These are phyloP conservation scores for Myotis pilosus DNA, from an alignment of 2,797 vertebrate genomes.

Conservation along the genomic window DNA sequence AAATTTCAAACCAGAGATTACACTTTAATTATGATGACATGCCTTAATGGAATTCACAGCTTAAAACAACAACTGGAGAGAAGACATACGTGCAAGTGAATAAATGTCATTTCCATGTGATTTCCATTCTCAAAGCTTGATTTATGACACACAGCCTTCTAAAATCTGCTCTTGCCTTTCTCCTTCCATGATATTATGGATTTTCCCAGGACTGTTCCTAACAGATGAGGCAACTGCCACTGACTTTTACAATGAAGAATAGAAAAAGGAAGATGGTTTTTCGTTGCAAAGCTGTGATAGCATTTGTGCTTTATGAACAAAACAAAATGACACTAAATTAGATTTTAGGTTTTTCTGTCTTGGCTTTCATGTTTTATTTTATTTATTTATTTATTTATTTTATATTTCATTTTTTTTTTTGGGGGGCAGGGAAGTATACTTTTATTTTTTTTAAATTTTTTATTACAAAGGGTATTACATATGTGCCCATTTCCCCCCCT, in stretches of 20 bases:
- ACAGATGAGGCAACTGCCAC: neutral
- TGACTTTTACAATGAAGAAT: slow-evolving; percentile 23
- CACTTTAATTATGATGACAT: slow-evolving; percentile 36
- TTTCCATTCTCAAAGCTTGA: slow-evolving; percentile 8
- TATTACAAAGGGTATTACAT: too few species aligned
- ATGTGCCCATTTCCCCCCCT: too few species aligned
- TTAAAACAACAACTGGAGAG: neutral
- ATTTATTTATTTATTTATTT: too few species aligned
- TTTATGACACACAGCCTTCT: slow-evolving; percentile 16
- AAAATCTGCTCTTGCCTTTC: slow-evolving; percentile 42
- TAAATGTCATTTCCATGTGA: neutral
- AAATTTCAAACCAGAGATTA: slow-evolving; percentile 47
- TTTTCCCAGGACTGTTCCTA: neutral
- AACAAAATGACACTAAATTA: slow-evolving; percentile 17
- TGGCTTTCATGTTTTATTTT: neutral
- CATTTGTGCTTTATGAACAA: neutral
- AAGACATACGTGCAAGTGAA: neutral
- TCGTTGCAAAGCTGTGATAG: neutral
- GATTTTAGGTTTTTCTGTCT: neutral
- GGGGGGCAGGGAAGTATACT: too few species aligned
- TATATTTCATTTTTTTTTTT: too few species aligned
- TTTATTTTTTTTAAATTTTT: too few species aligned
- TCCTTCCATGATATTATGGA: neutral
- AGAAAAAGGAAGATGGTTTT: slow-evolving; percentile 16
- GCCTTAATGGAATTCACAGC: neutral